Conservation (phyloP, 2,797 vertebrate species). For the Chloroceryle amazona region DNA sequence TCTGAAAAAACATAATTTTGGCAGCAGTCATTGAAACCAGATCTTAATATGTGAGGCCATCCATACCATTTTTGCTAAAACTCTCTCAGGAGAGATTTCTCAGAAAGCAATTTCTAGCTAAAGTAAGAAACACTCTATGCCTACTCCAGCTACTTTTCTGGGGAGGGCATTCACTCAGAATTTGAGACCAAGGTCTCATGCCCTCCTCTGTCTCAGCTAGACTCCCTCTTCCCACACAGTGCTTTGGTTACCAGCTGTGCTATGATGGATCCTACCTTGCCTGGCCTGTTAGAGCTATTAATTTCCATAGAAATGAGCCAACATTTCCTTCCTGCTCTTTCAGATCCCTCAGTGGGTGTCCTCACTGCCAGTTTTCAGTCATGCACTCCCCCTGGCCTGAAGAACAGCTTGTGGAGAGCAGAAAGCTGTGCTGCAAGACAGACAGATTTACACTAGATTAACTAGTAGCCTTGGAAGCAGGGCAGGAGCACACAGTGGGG, state of each 20-base stretch:
- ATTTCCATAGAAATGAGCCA: background rate
- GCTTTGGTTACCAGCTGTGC: background rate
- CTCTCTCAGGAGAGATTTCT: background rate
- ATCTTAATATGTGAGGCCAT: background rate
- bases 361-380: background rate
- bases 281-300: background rate
- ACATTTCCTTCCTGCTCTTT: background rate
- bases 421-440: conserved; percentile 8
- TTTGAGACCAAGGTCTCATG: background rate
- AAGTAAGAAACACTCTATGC: background rate
- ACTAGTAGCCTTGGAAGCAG: conserved; percentile 41
- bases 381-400: background rate
- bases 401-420: background rate
- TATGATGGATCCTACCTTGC: background rate
- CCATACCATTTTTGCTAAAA: background rate
- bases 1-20: conserved; percentile 43
- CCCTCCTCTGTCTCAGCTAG: background rate
- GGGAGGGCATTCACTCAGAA: background rate
- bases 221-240: background rate
- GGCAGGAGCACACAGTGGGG: background rate
- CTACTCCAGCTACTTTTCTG: background rate
- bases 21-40: conserved; percentile 18
- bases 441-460: conserved; percentile 61
- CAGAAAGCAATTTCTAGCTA: background rate
- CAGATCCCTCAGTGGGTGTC: background rate